A percentile compares a stretch with the other conserved stretches of the same genome.
Evolutionary conservation across 2,113 vertebrate species (phyloP).

Genomic region (Varanus komodoensis): DNA sequence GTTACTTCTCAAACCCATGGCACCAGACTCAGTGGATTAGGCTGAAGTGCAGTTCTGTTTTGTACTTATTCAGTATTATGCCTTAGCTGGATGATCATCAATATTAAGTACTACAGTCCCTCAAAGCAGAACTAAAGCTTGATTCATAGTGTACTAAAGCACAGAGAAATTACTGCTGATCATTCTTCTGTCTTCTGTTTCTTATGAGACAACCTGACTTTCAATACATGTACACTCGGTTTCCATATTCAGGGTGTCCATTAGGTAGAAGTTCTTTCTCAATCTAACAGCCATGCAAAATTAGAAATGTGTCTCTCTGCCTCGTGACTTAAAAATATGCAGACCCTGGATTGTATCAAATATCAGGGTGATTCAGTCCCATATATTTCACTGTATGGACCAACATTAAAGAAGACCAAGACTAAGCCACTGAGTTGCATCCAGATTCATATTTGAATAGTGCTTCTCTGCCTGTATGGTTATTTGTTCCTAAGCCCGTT

Average conservation of each 20-base stretch:
- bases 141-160: not conserved
- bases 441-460: not conserved
- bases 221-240: not conserved
- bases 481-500: not conserved
- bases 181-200: not conserved
- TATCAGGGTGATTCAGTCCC: no score
- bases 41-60: conserved; percentile 26
- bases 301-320: not conserved
- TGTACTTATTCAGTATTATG: conserved; percentile 6
- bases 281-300: not conserved
- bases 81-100: not conserved
- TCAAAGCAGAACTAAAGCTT: not conserved
- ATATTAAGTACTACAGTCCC: not conserved
- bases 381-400: no score
- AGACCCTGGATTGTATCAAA: not conserved
- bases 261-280: no score
- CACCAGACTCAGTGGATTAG: not conserved
- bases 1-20: conserved; percentile 60
- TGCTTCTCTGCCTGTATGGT: not conserved
- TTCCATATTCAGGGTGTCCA: not conserved
- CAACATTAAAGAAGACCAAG: no score
- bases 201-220: not conserved
- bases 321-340: not conserved
- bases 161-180: not conserved
- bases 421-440: not conserved